Base-by-base conservation (phyloP, 2,888 invertebrate genomes). In the Cantharis nigra region DNA sequence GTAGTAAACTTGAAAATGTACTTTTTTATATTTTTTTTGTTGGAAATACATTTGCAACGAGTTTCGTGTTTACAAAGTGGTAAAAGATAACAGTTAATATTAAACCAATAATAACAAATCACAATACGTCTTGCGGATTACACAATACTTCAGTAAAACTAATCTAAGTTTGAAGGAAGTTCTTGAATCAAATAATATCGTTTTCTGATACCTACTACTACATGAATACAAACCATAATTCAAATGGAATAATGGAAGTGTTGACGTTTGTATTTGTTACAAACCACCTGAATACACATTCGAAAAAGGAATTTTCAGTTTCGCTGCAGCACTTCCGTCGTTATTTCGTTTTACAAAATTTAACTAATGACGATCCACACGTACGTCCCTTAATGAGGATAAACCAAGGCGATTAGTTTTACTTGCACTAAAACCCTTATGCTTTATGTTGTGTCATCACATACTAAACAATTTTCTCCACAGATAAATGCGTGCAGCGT, bases 201-300 rank as follows among this genome's bases (percentile, higher is more conserved):
- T 74, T 76, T 73, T 76, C 76, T 72, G 76, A 79, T 78, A 20
- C 20, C 20, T 20, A 71, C 76, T 65, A 71, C 63, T 65, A 71
- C 63, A 64, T 78, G 78, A 74, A 76, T 74, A 74, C 78, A 74
- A 76, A 70, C 74, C 81, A 80, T 81, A 81, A 81, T 77, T 81
- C 81, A 80, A 81, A 80, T 79, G 71, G 79, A 73, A 81, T 77
- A 79, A 81, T 77, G 65, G 75, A 79, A 79, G 80, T 78, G 81
- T 78, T 78, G 80, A 81, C 79, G 81, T 80, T 78, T 80, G 77
- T 74, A 76, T 78, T 78, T 78, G 78, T 76, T 79, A 70, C 74
- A 79, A 76, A 73, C 76, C 76, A 71, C 70, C 72, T 69, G 72
- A 65, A 72, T 78, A 72, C 71, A 75, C 74, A 72, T 74, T 70